Base-by-base conservation (phyloP, 2,797 vertebrate species). In the Enoplosus armatus region DNA sequence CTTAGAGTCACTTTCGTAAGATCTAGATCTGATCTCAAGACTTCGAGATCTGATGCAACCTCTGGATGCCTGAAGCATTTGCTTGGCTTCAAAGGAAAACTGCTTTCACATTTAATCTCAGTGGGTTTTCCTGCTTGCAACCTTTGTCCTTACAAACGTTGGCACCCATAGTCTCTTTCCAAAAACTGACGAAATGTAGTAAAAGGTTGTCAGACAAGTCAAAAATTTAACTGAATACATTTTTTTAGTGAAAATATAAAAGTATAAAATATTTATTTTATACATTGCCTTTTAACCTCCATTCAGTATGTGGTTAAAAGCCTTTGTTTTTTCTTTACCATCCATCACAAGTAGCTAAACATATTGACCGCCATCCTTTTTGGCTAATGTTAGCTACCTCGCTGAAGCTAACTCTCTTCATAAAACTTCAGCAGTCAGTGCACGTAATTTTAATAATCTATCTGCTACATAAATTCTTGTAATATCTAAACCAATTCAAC, bases 91-190 rank as follows among this genome's bases (percentile, higher is more conserved):
- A 63, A 51, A 45, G 50, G 43, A 70, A 81, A 87, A 56, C 37
- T 74, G 41, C 55, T 79, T 83, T 76, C 18, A 29, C 45, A 35
- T 68, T 64, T 75, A 41, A 61, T 77, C 26, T 68, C 43, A 33
- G 41, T 31, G 65, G 55, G 26, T 86, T 77, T 84, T 82, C 66
- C 80, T 85, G 84, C 80, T 86, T 83, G 79, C 58, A 82, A 37
- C 39, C 68, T 82, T 87, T 86, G 43, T 61, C 73, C 70, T 75
- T 1, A 8, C 47, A 77, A 65, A 82, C 47, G 43, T 51, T 71
- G n/a, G 10, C 50, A 70, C 48, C 70, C 20, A 1, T 66, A 24
- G 14, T 48, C 16, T 79, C 12, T 24, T 22, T 56, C 43, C 24
- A 0, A 16, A 80, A 83, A 55, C 58, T 72, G 70, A 67, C 48